phyloP scores from a whole-genome alignment of 2,113 vertebrate species.

The Tychaedon coryphoeus region DNA sequence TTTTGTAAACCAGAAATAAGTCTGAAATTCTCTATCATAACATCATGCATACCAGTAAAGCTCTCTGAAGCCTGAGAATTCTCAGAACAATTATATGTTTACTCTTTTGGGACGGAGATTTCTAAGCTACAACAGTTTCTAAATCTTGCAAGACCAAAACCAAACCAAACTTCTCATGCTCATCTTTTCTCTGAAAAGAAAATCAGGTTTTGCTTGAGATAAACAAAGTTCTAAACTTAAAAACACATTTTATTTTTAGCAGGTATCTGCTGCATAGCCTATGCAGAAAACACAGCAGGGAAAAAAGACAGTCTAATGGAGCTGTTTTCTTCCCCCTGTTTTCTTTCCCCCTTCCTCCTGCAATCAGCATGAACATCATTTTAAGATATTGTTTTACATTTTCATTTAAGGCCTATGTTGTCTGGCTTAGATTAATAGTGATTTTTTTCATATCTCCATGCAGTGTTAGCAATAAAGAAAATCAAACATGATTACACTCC shows the following conservation, averaged over 20 bases:
- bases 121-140: background rate
- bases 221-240: background rate
- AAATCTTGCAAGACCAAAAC: background rate
- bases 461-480: conserved; percentile 7
- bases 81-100: background rate
- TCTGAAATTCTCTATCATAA: background rate
- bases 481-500: conserved; percentile 5
- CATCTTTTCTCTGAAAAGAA: background rate
- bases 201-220: background rate
- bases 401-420: background rate
- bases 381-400: conserved; percentile 3
- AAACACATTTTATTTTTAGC: background rate
- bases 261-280: background rate
- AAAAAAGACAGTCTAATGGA: background rate
- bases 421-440: background rate
- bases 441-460: background rate
- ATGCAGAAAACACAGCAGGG: background rate
- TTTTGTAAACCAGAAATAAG: background rate
- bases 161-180: background rate
- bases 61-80: background rate
- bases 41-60: background rate
- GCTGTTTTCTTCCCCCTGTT: background rate
- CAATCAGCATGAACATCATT: background rate
- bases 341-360: background rate
- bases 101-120: background rate